Evolutionary conservation across 2,888 invertebrate species (phyloP).

Genomic region (Leuctra nigra): DNA sequence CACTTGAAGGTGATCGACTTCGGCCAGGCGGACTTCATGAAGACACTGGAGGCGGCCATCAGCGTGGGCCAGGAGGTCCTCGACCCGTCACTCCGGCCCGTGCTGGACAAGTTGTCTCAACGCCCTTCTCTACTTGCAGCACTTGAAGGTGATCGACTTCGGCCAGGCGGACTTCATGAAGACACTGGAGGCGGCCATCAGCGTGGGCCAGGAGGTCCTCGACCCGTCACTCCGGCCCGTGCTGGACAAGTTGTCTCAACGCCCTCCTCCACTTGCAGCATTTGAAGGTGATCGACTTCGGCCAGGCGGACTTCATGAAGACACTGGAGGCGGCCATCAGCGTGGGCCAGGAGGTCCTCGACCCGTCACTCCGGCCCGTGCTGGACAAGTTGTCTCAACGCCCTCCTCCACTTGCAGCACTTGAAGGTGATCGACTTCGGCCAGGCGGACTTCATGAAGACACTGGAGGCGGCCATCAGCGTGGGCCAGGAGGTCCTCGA

Average conservation of each 20-base stretch:
- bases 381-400: slow-evolving; percentile 48
- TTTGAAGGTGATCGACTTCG: slow-evolving; percentile 66
- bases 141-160: slow-evolving; percentile 64
- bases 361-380: slow-evolving; percentile 75
- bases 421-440: slow-evolving; percentile 70
- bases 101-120: slow-evolving; percentile 69
- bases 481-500: slow-evolving; percentile 69
- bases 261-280: slow-evolving; percentile 36
- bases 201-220: slow-evolving; percentile 62
- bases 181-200: slow-evolving; percentile 63
- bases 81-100: slow-evolving; percentile 74
- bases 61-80: slow-evolving; percentile 64
- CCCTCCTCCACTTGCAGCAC: slow-evolving; percentile 36
- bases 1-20: slow-evolving; percentile 64
- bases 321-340: slow-evolving; percentile 64
- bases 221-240: slow-evolving; percentile 79
- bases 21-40: slow-evolving; percentile 67
- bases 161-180: slow-evolving; percentile 69
- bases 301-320: slow-evolving; percentile 66
- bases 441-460: slow-evolving; percentile 63
- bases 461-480: slow-evolving; percentile 63
- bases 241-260: slow-evolving; percentile 48
- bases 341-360: slow-evolving; percentile 65
- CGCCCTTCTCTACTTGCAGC: too few species aligned
- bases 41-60: slow-evolving; percentile 62